phyloP scores from a whole-genome alignment of 2,113 vertebrate species.

The Gopherus flavomarginatus region DNA sequence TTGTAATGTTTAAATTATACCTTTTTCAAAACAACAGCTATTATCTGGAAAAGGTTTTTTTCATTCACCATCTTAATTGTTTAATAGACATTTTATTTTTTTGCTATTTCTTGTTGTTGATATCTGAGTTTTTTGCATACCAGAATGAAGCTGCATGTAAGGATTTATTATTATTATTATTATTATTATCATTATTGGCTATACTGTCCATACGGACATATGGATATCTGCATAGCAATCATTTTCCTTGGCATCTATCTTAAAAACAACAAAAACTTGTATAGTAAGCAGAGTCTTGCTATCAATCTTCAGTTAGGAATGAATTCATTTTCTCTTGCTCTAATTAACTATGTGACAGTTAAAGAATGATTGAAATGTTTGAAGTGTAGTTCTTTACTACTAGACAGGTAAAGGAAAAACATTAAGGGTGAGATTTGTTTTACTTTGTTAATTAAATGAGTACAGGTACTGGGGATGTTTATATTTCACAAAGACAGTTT shows the following conservation, averaged over 20 bases:
- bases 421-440: neutral
- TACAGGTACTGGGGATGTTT: neutral
- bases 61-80: neutral
- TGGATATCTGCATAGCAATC: neutral
- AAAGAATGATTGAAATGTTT: neutral
- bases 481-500: neutral
- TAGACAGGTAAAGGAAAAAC: neutral
- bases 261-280: slow-evolving; percentile 26
- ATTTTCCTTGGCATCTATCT: slow-evolving; percentile 30
- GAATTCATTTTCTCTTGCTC: neutral
- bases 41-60: neutral
- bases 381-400: neutral
- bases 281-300: neutral
- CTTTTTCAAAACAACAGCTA: neutral
- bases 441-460: neutral
- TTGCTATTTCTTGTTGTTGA: neutral
- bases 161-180: neutral
- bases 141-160: neutral
- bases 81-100: neutral
- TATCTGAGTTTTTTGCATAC: neutral
- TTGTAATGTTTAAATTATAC: neutral
- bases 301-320: slow-evolving; percentile 6
- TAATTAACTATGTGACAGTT: slow-evolving; percentile 19
- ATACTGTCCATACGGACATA: neutral
- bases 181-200: neutral